Evolutionary conservation across 92 coral and sea anemone species (phyloP), one percentile per base, ranked within the genome.

Genomic region (Meandrina meandrites): DNA sequence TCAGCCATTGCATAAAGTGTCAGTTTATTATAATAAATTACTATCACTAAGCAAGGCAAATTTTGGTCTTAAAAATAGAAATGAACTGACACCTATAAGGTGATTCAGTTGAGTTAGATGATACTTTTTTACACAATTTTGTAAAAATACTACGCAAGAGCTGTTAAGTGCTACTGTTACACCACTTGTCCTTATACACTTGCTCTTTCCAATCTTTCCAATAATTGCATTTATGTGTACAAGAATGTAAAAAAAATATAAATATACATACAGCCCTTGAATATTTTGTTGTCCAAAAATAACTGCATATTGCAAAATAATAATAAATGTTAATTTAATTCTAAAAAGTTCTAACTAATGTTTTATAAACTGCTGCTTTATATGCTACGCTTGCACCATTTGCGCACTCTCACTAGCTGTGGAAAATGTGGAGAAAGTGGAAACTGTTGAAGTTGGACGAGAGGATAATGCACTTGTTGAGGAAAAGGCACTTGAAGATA

Each of bases 401-500:
- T 60, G 28, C 15, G 85, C 70, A 79, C 40, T 70, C 69, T 79
- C 85, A 54, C 80, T 86, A 0, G 47, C 62, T 34, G 85, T 86
- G 36, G 89, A 79, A 51, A 76, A 78, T 27, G 83, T 42, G 30
- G 89, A 79, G 34, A 76, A 78, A 17, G 83, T 42, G 30, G 89
- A 79, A 19, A 24, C 21, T 16, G 75, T 73, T 73, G 47, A 73
- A 35, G 22, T 73, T 19, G 78, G 78, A 18, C 78, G 78, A 13
- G 89, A 79, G 84, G 45, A 40, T 40, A 40, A 40, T 2, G 69
- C 1, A 11, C 28, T 19, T 6, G 24, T 19, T 6, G 24, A 17
- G 47, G 85, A 48, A 51, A 70, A 69, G 47, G 69, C 1, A 11
- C 28, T 19, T 9, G 28, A 22, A 24, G 85, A 50, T 70, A 71